phyloP scores from a whole-genome alignment of 1,140 invertebrate species.

The Drosophila nasuta region DNA sequence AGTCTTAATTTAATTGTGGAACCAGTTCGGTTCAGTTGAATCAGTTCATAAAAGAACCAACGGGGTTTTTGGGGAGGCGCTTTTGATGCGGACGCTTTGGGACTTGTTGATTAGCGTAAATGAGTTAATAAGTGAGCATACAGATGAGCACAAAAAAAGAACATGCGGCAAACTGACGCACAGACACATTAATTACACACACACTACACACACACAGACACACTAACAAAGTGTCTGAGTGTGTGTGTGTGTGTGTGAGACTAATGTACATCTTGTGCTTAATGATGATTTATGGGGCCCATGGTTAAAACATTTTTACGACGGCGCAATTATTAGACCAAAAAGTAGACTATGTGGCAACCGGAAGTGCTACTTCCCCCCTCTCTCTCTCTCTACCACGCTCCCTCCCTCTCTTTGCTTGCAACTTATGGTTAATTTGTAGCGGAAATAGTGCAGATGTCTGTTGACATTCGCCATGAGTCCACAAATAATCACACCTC shows the following conservation, averaged over 20 bases:
- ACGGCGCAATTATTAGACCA: slow-evolving; percentile 59
- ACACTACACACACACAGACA: slow-evolving; percentile 13
- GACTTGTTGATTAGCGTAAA: slow-evolving; percentile 68
- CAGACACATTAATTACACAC: slow-evolving; percentile 69
- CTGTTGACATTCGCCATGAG: slow-evolving; percentile 36
- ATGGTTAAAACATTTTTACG: slow-evolving; percentile 76
- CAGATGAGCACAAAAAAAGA: slow-evolving; percentile 31
- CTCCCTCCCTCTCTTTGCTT: neutral
- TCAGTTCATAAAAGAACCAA: neutral
- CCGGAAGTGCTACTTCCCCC: slow-evolving; percentile 2
- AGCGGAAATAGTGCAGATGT: slow-evolving; percentile 64
- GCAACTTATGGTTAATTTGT: slow-evolving; percentile 39
- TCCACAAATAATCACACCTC: no score
- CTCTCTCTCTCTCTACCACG: neutral
- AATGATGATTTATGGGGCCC: slow-evolving; percentile 78
- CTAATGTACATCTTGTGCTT: slow-evolving; percentile 64
- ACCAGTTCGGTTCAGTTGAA: slow-evolving; percentile 19
- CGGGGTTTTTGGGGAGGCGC: neutral
- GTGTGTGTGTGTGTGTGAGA: neutral
- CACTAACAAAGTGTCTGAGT: neutral
- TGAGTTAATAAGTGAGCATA: slow-evolving; percentile 67
- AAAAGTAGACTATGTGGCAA: slow-evolving; percentile 26
- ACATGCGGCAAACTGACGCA: slow-evolving; percentile 25
- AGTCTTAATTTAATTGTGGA: neutral
- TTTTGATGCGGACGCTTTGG: slow-evolving; percentile 36